phyloP scores from a whole-genome alignment of 1,140 invertebrate genomes.

The Temnothorax nylanderi region DNA sequence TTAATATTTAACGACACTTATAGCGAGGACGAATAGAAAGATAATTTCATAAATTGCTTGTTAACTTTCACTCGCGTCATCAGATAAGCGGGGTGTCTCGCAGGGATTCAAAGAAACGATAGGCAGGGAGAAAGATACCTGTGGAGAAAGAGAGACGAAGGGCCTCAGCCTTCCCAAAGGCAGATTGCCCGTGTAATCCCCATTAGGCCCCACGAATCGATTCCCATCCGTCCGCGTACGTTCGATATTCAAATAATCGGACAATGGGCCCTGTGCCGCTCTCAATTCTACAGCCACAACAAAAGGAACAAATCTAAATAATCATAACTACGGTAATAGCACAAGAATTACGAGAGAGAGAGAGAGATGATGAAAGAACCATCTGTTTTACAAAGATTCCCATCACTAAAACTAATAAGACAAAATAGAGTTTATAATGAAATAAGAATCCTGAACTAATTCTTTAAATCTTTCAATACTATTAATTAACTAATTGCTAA shows the following conservation, averaged over 20 bases:
- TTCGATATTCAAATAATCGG: constrained; percentile 85
- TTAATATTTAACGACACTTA: neutral
- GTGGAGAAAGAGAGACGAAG: constrained; percentile 64
- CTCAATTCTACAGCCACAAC: constrained; percentile 63
- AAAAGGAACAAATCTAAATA: constrained; percentile 82
- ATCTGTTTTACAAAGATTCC: constrained; percentile 36
- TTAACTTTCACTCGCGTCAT: constrained; percentile 22
- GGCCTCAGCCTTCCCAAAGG: constrained; percentile 75
- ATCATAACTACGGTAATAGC: constrained; percentile 83
- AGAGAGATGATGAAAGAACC: constrained; percentile 28
- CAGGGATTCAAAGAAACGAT: constrained; percentile 38
- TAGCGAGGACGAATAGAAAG: neutral
- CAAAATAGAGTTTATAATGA: neutral
- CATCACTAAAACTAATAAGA: constrained; percentile 8
- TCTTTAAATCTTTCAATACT: neutral
- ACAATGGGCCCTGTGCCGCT: constrained; percentile 80
- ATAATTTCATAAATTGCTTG: constrained; percentile 19
- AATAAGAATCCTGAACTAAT: neutral
- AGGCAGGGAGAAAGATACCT: constrained; percentile 40
- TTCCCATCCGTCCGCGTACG: constrained; percentile 79
- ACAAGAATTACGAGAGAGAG: constrained; percentile 37
- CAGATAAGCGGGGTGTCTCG: constrained; percentile 32
- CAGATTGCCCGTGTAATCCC: constrained; percentile 85
- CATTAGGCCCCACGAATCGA: constrained; percentile 84
- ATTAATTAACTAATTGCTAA: neutral